Base-by-base conservation (phyloP, 2,113 vertebrate genomes). In the Megaceryle maxima region DNA sequence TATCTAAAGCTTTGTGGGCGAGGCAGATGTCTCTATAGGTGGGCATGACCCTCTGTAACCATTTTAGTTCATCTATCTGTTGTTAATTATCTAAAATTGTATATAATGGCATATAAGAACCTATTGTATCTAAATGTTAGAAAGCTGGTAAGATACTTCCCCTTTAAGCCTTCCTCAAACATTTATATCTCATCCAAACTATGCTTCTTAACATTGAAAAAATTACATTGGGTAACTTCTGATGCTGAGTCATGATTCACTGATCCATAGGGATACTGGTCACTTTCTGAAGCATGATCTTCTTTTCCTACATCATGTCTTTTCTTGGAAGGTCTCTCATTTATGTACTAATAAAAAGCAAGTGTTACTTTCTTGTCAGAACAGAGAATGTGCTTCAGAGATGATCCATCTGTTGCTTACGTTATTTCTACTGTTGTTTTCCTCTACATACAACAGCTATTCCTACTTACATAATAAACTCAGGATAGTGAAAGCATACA, bases 81-180 rank as follows among this genome's bases (percentile, higher is more conserved):
- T n/a, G 21, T 5, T 57, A 80, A 68, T 92, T 64, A 76, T 55
- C 63, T 73, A 60, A 76, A 92, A 41, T 87, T 60, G 1, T 46
- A 37, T 76, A 26, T 73, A 37, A 41, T 0, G 0, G 4, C 29
- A 31, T 39, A 10, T 73, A 10, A 64, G 35, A 83, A 68, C 9
- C 14, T 37, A 37, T n/a, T 41, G 16, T 77, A 51, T 60, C 19
- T 80, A 64, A 83, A 76, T 56, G 5, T 63, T 80, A 48, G 33
- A 66, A 80, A 73, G 18, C 1, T 72, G 10, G 10, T 20, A 33
- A 66, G 19, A 35, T 60, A 67, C 51, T 76, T 73, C 28, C 5
- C 60, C 18, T 83, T 80, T 83, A 33, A 11, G 9, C 46, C 18
- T 68, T 72, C 48, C 33, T 14, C 66, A 72, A 73, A 55, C 18